Base-by-base conservation (phyloP, 2,888 invertebrate species). In the Bibio marci region DNA sequence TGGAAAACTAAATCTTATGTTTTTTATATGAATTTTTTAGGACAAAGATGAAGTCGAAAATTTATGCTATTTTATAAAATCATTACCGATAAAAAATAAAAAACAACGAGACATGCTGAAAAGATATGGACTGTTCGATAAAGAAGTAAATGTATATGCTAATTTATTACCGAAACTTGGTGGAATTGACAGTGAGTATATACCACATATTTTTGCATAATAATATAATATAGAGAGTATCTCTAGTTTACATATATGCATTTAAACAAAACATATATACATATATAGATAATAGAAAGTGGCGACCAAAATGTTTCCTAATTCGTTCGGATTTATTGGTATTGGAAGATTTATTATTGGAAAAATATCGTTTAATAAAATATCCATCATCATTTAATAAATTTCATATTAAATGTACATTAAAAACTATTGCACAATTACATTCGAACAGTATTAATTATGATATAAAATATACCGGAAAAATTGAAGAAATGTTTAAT, bases 391-490 rank as follows among this genome's bases (percentile, higher is more conserved):
- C 57, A 2, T 48, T 63, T 2, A 57, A 60, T 43, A 50, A 56
- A 25, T 51, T 58, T 5, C 63, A 66, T 41, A 53, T 65, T n/a
- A 53, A 56, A 30, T 54, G 55, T 34, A 55, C 54, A 12, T 43
- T 67, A 7, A 55, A 56, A 39, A 51, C 58, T 0, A 35, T 66
- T 43, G 66, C 65, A 2, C 52, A 51, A 5, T 36, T 66, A 47
- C 67, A 67, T 50, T 58, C 65, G 1, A 54, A 63, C 2, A 57
- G 62, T 1, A 53, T 64, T 28, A 58, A 57, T 10, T 63, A 51
- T 42, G 65, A 65, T 47, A 49, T 52, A 30, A 44, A 48, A 4
- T 43, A 48, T 35, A 42, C 46, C 0, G 22, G 48, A 6, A 48
- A 45, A 14, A 55, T 57, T 35, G 54, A 51, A 1, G 47, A 52